Conservation (phyloP, 2,113 vertebrate genomes). For the Polypterus bichir region DNA sequence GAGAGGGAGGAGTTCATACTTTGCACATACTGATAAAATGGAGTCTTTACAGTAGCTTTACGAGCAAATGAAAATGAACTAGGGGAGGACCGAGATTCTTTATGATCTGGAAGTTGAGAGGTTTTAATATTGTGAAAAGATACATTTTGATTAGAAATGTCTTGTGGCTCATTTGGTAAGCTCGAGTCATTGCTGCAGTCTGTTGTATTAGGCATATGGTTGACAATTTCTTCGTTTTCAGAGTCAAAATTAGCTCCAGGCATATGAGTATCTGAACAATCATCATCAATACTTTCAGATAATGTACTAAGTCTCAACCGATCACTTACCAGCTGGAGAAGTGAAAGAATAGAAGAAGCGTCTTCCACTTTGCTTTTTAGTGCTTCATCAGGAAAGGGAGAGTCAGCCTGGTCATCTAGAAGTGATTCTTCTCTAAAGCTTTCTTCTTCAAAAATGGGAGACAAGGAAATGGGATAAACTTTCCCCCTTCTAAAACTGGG, state of each 20-base stretch:
- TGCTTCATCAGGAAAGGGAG: constrained; percentile 22
- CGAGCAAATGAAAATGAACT: not conserved
- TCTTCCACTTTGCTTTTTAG: constrained; percentile 24
- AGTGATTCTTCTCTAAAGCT: constrained; percentile 17
- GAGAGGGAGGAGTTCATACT: constrained; percentile 2
- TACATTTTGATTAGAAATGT: no score
- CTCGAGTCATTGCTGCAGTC: no score
- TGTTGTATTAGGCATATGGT: no score
- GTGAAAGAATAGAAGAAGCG: constrained; percentile 27
- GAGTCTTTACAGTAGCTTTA: constrained; percentile 7
- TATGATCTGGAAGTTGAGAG: no score
- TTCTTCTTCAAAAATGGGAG: constrained; percentile 33
- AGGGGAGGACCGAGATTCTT: no score
- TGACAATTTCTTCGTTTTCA: no score
- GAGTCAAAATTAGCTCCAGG: no score
- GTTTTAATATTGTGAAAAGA: no score
- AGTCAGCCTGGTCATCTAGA: constrained; percentile 20
- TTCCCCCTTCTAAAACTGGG: constrained; percentile 19
- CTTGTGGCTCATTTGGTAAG: no score
- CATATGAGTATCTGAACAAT: not conserved
- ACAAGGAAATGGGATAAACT: constrained; percentile 32
- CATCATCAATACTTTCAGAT: constrained; percentile 2
- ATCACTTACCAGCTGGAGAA: constrained; percentile 33
- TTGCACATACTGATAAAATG: constrained; percentile 27
- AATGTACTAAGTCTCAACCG: constrained; percentile 26